These are phyloP conservation scores for Eucidaris tribuloides DNA, from an alignment of 35 echinoderm and acorn worm species.

Conservation along the genomic window DNA sequence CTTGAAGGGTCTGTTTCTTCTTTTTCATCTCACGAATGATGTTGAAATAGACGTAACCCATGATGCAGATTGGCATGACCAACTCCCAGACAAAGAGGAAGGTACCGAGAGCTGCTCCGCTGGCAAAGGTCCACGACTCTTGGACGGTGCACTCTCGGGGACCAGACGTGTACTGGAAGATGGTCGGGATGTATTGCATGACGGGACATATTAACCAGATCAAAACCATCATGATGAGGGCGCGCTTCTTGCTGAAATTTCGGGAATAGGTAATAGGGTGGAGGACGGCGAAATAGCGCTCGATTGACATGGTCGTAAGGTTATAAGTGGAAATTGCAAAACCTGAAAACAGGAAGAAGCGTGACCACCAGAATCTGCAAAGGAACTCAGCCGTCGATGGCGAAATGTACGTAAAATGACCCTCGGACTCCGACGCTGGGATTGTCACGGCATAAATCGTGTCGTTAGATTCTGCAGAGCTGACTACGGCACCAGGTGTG, in stretches of 20 bases:
- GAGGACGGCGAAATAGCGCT: constrained; percentile 72
- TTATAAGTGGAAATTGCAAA: constrained; percentile 83
- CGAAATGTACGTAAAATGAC: constrained; percentile 3
- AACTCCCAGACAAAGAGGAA: constrained; percentile 62
- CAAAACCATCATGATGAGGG: constrained; percentile 9
- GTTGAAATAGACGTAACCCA: constrained; percentile 46
- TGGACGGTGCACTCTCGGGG: constrained; percentile 9
- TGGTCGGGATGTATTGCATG: constrained; percentile 50
- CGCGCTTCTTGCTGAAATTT: constrained; percentile 45
- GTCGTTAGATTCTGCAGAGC: not conserved
- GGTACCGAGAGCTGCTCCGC: constrained; percentile 38
- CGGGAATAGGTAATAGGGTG: constrained; percentile 62
- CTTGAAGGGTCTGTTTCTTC: constrained; percentile 24
- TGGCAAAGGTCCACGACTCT: constrained; percentile 29
- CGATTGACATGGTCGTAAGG: constrained; percentile 65
- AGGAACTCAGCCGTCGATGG: constrained; percentile 44
- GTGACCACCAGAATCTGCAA: constrained; percentile 83
- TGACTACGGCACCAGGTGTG: not conserved
- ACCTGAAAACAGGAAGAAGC: constrained; percentile 64
- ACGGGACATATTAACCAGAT: constrained; percentile 55
- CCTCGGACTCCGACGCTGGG: not conserved
- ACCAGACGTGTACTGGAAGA: constrained; percentile 17
- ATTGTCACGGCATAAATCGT: too few relatives aligned
- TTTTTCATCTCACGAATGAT: constrained; percentile 45
- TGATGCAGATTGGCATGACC: constrained; percentile 61